Evolutionary conservation across 2,888 invertebrate genomes (phyloP).

Genomic region (Zelleria hepariella): DNA sequence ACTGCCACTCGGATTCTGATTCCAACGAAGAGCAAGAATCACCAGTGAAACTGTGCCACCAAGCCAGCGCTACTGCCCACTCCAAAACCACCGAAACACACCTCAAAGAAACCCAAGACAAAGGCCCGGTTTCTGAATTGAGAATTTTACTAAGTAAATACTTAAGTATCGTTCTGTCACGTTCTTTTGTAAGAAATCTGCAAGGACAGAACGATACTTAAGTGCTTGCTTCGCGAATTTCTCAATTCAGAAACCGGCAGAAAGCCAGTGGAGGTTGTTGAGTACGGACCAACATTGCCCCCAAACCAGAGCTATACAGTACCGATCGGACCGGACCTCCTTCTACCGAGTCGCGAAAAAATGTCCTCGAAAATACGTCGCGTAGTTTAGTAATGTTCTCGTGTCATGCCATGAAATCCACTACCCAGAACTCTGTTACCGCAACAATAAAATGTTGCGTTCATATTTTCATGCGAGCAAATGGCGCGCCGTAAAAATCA

Average conservation of each 20-base stretch:
- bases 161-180: too few relatives aligned
- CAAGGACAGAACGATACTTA: too few relatives aligned
- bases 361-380: too few relatives aligned
- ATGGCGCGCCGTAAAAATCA: not conserved
- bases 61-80: constrained; percentile 11
- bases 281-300: constrained; percentile 50
- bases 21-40: constrained; percentile 59
- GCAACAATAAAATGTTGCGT: not conserved
- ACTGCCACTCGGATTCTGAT: constrained; percentile 67
- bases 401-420: not conserved
- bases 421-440: not conserved
- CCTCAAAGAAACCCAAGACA: constrained; percentile 37
- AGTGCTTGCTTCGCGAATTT: too few relatives aligned
- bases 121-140: too few relatives aligned
- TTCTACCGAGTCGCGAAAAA: too few relatives aligned
- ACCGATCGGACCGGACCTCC: constrained; percentile 58
- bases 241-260: too few relatives aligned
- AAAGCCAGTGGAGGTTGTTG: constrained; percentile 30
- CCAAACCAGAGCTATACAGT: constrained; percentile 41
- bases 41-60: constrained; percentile 9
- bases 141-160: too few relatives aligned
- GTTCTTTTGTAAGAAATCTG: too few relatives aligned
- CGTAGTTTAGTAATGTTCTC: not conserved
- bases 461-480: not conserved
- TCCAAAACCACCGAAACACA: constrained; percentile 14